Conservation (phyloP, 1,140 invertebrate species). For the Diorhabda carinulata region DNA sequence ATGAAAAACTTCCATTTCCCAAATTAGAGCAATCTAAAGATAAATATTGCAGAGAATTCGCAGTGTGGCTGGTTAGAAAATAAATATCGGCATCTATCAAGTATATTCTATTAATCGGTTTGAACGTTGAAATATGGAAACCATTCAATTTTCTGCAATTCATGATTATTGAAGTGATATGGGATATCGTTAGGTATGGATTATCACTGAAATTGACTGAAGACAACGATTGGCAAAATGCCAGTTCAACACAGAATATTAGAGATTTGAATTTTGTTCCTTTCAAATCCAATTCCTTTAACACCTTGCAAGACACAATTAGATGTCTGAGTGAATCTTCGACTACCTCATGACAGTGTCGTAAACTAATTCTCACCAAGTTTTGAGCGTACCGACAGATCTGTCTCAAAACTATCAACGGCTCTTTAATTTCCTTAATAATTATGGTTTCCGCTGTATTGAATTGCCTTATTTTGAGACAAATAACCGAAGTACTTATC, state of each 20-base stretch:
- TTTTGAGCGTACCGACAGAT: slow-evolving; percentile 8
- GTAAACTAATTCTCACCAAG: not conserved
- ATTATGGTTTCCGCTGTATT: not conserved
- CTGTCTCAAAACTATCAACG: slow-evolving; percentile 12
- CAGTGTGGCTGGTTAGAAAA: not conserved
- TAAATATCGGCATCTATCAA: slow-evolving; percentile 7
- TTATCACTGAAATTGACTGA: slow-evolving; percentile 13
- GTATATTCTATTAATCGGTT: slow-evolving; percentile 8
- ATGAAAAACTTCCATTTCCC: slow-evolving; percentile 3
- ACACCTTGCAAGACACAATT: not conserved
- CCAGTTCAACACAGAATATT: slow-evolving; percentile 17
- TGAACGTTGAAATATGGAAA: slow-evolving; percentile 15
- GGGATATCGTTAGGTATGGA: not conserved
- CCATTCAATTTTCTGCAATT: slow-evolving; percentile 11
- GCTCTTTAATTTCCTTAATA: slow-evolving; percentile 5
- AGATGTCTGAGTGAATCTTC: not conserved
- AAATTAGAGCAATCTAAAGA: slow-evolving; percentile 11
- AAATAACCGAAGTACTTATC: slow-evolving; percentile 7
- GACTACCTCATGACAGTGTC: not conserved
- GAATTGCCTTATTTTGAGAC: slow-evolving; percentile 14
- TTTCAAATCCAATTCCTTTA: not conserved
- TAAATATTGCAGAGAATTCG: not conserved
- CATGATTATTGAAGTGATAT: slow-evolving; percentile 4
- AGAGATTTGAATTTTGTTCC: slow-evolving; percentile 6
- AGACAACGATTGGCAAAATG: not conserved